phyloP scores from a whole-genome alignment of 1,140 invertebrate genomes.

The Caenorhabditis elegans region WBcel235 BX284604.4:13883501-13884000 shows the following conservation, averaged over 20 bases:
- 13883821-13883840: too few relatives aligned
- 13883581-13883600: constrained; percentile 37
- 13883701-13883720: constrained; percentile 36
- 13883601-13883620: constrained; percentile 38
- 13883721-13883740: background rate
- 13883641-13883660: constrained; percentile 30
- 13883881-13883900: too few relatives aligned
- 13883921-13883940: background rate
- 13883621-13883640: constrained; percentile 37
- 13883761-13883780: background rate
- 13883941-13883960: constrained; percentile 24
- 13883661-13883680: constrained; percentile 34
- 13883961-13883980: background rate
- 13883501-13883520: constrained; percentile 44
- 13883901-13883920: too few relatives aligned
- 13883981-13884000: background rate
- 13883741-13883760: background rate
- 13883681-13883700: constrained; percentile 32
- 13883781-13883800: background rate
- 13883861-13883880: too few relatives aligned
- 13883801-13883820: too few relatives aligned
- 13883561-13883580: constrained; percentile 36
- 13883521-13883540: constrained; percentile 32
- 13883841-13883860: background rate
- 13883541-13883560: constrained; percentile 42